Conservation (phyloP, 2,113 vertebrate genomes). For the Climacteris rufus region DNA sequence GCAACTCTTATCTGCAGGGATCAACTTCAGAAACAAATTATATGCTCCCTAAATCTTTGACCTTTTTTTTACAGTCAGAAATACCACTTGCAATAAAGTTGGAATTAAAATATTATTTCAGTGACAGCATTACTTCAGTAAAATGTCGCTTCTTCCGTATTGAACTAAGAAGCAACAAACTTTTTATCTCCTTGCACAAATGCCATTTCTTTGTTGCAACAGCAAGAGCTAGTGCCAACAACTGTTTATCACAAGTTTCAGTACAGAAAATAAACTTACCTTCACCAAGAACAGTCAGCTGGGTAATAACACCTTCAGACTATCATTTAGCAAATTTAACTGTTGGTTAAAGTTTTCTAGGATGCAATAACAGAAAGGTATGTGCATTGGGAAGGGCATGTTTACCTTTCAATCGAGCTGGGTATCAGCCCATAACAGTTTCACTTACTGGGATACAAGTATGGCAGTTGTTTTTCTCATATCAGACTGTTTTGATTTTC, state of each 20-base stretch:
- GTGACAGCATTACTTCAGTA: neutral
- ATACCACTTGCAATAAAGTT: neutral
- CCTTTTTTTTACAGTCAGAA: neutral
- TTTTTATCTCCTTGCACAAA: neutral
- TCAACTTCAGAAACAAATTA: neutral
- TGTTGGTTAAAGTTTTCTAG: conserved; percentile 29
- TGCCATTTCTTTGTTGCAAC: neutral
- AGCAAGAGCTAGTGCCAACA: neutral
- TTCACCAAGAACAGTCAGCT: neutral
- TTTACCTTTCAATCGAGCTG: neutral
- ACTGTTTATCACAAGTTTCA: neutral
- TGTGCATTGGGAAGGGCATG: neutral
- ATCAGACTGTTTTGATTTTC: neutral
- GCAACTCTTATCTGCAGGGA: neutral
- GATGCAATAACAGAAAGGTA: conserved; percentile 20
- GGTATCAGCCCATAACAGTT: neutral
- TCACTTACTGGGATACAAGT: neutral
- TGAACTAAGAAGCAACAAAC: neutral
- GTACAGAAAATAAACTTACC: neutral
- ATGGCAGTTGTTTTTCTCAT: neutral
- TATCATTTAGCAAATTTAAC: neutral
- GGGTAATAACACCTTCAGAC: neutral
- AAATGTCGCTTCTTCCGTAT: neutral
- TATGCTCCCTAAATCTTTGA: neutral
- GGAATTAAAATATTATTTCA: neutral